Conservation (phyloP, 2,888 invertebrate genomes). For the Sinotaia quadrata region DNA sequence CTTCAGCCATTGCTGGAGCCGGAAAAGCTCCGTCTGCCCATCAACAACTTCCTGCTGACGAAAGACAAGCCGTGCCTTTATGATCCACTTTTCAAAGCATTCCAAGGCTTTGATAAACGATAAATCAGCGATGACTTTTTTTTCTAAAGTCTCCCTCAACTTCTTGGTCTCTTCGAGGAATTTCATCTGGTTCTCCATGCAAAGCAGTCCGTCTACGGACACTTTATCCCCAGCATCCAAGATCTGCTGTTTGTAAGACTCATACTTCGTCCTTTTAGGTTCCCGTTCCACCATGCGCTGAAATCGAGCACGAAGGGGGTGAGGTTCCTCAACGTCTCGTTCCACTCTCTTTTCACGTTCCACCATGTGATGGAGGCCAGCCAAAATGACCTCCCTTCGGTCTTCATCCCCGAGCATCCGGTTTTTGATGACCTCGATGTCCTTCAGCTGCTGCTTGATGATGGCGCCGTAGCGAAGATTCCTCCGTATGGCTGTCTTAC, state of each 20-base stretch:
- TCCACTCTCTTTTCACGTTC: slow-evolving; percentile 25
- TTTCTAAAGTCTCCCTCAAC: neutral
- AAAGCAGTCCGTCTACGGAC: slow-evolving; percentile 17
- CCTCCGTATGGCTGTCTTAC: slow-evolving; percentile 77
- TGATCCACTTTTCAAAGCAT: slow-evolving; percentile 28
- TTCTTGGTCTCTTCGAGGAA: slow-evolving; percentile 26
- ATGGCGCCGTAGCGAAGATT: slow-evolving; percentile 77
- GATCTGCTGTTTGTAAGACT: slow-evolving; percentile 26
- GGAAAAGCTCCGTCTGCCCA: slow-evolving; percentile 42
- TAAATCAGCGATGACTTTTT: neutral
- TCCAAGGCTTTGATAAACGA: neutral
- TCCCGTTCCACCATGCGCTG: neutral
- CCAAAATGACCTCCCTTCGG: neutral
- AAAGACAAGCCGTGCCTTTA: slow-evolving; percentile 4
- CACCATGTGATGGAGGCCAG: slow-evolving; percentile 28
- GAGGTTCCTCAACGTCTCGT: slow-evolving; percentile 9
- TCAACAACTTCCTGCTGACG: slow-evolving; percentile 45
- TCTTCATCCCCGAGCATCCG: slow-evolving; percentile 14
- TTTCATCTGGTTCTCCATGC: slow-evolving; percentile 30
- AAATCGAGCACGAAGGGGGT: too few species aligned
- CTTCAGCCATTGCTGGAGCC: slow-evolving; percentile 32
- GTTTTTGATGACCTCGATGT: slow-evolving; percentile 63
- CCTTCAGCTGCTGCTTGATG: slow-evolving; percentile 72
- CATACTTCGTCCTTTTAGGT: too few species aligned
- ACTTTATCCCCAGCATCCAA: slow-evolving; percentile 9